Conservation (phyloP, 2,797 vertebrate genomes). For the Meriones psammophilus region DNA sequence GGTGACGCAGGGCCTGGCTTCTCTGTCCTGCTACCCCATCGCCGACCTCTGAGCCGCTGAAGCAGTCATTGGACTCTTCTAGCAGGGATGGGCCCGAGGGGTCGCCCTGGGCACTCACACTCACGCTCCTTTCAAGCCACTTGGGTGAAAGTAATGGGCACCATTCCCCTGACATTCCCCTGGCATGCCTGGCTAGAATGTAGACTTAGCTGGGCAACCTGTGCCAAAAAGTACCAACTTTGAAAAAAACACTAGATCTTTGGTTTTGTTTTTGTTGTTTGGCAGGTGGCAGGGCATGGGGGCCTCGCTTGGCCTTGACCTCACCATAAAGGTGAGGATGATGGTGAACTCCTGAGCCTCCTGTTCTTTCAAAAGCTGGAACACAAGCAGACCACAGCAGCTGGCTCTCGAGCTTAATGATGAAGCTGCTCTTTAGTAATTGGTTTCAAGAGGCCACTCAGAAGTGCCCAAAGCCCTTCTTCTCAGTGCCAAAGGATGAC, state of each 20-base stretch:
- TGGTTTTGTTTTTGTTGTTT: no score
- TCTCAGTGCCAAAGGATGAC: constrained; percentile 2
- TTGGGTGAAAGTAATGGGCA: background rate
- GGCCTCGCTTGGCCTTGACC: background rate
- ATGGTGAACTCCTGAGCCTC: background rate
- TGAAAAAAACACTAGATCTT: background rate
- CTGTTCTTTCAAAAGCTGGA: background rate
- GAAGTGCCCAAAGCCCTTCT: constrained; percentile 24
- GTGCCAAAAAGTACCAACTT: background rate
- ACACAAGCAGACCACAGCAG: background rate
- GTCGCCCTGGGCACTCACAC: no score
- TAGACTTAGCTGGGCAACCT: background rate
- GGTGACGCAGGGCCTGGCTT: background rate
- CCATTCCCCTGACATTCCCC: background rate
- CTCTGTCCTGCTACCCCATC: background rate
- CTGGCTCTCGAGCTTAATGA: background rate
- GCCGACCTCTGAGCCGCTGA: background rate
- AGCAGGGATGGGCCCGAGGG: background rate
- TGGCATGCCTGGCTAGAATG: background rate
- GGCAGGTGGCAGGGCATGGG: background rate
- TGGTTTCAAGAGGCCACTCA: constrained; percentile 7
- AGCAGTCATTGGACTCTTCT: background rate
- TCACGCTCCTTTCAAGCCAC: background rate
- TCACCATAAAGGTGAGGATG: background rate
- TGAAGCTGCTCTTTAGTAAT: constrained; percentile 51